phyloP scores from a whole-genome alignment of 1,140 invertebrate genomes.

The Druon quercuslanigerum region DNA sequence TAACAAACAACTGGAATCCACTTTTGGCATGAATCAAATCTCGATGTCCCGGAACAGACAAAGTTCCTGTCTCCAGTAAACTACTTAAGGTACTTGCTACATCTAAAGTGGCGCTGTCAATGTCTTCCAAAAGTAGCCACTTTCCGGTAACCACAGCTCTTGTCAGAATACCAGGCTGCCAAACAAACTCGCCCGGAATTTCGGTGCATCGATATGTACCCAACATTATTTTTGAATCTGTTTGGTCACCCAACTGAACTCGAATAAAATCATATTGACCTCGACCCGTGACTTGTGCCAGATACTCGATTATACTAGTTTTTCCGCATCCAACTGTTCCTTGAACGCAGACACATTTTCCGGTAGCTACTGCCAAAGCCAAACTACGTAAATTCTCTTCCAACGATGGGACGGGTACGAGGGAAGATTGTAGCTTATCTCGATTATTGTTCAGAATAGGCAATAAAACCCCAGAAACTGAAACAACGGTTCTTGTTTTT shows the following conservation, averaged over 20 bases:
- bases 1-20: constrained; percentile 94
- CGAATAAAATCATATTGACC: constrained; percentile 80
- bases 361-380: constrained; percentile 83
- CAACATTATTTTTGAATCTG: constrained; percentile 96
- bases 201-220: constrained; percentile 98
- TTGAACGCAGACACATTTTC: constrained; percentile 88
- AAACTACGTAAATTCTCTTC: constrained; percentile 83
- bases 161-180: constrained; percentile 94
- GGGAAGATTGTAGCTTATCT: constrained; percentile 60
- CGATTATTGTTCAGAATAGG: constrained; percentile 51
- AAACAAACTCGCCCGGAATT: constrained; percentile 97
- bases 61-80: constrained; percentile 88
- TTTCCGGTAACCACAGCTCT: constrained; percentile 90
- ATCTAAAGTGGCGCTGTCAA: constrained; percentile 95
- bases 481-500: constrained; percentile 57
- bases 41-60: constrained; percentile 91
- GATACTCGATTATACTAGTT: constrained; percentile 91
- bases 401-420: constrained; percentile 81
- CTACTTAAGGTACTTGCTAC: constrained; percentile 91
- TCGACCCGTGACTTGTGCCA: constrained; percentile 86
- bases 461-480: constrained; percentile 68
- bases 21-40: constrained; percentile 86
- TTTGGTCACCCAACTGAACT: constrained; percentile 97
- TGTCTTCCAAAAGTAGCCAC: constrained; percentile 97
- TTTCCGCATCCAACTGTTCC: constrained; percentile 97